Evolutionary conservation across 1,140 invertebrate genomes (phyloP).

Genomic region (Gonioctena quinquepunctata): DNA sequence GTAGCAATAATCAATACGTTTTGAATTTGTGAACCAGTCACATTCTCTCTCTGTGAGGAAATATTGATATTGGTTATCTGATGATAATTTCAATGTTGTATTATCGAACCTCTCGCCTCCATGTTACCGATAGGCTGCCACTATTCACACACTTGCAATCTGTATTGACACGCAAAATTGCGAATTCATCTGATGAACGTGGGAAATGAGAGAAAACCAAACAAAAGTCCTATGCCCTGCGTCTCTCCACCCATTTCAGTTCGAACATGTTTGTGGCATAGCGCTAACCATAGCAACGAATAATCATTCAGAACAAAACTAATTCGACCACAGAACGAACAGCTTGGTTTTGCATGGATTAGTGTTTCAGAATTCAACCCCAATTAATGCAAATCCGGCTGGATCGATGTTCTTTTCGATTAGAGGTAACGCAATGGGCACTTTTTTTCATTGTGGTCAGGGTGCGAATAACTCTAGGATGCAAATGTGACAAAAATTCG

Average conservation of each 20-base stretch:
- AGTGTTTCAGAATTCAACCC: background rate
- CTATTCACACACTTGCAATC: background rate
- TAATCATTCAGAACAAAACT: constrained; percentile 11
- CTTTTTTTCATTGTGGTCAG: too few relatives aligned
- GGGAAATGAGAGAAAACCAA: background rate
- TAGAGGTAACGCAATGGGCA: background rate
- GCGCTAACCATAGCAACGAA: background rate
- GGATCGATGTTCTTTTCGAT: background rate
- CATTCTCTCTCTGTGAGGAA: too few relatives aligned
- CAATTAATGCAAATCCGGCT: constrained; percentile 1
- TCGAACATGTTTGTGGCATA: background rate
- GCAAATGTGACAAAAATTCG: too few relatives aligned
- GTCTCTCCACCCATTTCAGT: background rate
- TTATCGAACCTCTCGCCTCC: too few relatives aligned
- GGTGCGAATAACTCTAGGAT: too few relatives aligned
- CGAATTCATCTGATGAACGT: background rate
- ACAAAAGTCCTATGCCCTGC: background rate
- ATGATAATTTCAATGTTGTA: too few relatives aligned
- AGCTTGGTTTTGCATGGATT: constrained; percentile 2
- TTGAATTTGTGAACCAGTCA: too few relatives aligned
- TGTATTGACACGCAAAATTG: background rate
- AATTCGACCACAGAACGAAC: constrained; percentile 2
- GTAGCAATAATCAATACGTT: too few relatives aligned
- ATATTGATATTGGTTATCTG: too few relatives aligned
- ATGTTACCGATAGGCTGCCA: background rate